These are phyloP conservation scores for Brachyrhaphis roseni DNA, from an alignment of 2,797 vertebrate species.

Conservation along the genomic window DNA sequence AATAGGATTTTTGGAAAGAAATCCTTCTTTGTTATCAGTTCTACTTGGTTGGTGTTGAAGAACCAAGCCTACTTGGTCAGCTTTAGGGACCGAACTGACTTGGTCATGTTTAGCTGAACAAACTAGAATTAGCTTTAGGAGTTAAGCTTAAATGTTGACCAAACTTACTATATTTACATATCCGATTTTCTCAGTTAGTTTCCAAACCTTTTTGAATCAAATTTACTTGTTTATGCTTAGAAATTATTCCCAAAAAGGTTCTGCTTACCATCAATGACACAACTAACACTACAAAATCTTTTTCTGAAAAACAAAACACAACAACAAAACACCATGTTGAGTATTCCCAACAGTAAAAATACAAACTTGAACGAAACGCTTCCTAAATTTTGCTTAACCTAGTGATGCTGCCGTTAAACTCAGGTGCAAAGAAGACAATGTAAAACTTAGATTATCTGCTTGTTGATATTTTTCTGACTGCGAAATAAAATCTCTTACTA, in stretches of 20 bases:
- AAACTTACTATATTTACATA: neutral
- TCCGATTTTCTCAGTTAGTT: neutral
- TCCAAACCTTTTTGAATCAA: neutral
- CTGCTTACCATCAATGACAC: neutral
- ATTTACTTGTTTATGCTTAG: neutral
- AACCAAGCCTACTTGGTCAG: too few species aligned
- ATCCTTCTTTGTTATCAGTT: too few species aligned
- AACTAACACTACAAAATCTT: neutral
- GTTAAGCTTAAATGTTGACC: neutral
- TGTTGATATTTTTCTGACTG: slow-evolving; percentile 32
- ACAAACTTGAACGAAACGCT: slow-evolving; percentile 30
- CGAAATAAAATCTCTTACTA: slow-evolving; percentile 40
- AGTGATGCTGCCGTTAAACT: slow-evolving; percentile 49
- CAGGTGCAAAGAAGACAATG: slow-evolving; percentile 60
- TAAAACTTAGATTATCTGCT: slow-evolving; percentile 25
- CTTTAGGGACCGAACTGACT: neutral
- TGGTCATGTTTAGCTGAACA: neutral
- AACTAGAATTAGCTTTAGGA: neutral
- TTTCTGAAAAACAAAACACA: neutral
- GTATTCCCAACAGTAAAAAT: neutral
- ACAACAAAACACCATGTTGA: slow-evolving; percentile 11
- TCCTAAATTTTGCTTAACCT: slow-evolving; percentile 20
- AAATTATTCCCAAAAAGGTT: neutral
- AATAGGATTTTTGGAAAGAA: too few species aligned
- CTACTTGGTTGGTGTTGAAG: too few species aligned